Evolutionary conservation across 2,797 vertebrate genomes (phyloP).

Genomic region (Halcyon leucocephala): DNA sequence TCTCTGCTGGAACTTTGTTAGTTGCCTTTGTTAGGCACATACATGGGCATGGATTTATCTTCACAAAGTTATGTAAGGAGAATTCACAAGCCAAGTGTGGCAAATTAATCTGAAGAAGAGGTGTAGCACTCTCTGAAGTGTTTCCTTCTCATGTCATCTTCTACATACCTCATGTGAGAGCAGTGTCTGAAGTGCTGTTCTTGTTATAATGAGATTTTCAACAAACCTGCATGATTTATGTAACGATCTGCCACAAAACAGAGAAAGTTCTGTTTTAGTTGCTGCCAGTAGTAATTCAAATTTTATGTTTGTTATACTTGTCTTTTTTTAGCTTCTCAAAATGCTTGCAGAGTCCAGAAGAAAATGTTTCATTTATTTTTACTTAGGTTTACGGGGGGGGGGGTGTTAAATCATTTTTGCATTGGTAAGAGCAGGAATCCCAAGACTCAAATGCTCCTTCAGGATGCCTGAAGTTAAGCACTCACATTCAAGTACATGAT

Average conservation of each 20-base stretch:
- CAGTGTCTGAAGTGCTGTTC: fast-evolving
- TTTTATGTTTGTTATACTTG: neutral
- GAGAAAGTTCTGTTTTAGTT: neutral
- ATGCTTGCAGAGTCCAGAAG: neutral
- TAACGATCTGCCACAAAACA: neutral
- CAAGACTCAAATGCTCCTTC: neutral
- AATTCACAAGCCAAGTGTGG: neutral
- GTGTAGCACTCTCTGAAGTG: neutral
- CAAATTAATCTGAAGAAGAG: neutral
- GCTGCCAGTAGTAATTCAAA: neutral
- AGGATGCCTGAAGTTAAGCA: neutral
- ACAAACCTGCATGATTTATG: neutral
- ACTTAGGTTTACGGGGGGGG: neutral
- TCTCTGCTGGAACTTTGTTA: neutral
- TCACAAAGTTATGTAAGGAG: neutral
- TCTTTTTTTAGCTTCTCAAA: neutral
- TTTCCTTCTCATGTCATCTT: neutral
- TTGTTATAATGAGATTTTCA: neutral
- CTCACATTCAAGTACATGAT: neutral
- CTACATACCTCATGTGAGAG: neutral
- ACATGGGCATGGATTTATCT: fast-evolving
- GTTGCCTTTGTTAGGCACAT: neutral
- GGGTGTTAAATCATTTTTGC: neutral
- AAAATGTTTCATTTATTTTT: neutral
- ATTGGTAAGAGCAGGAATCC: neutral